Percentiles rank a stretch among this genome's conserved stretches.
These are phyloP conservation scores for Nebria ingens DNA, from an alignment of 1,140 invertebrate genomes.

Conservation along the genomic window DNA sequence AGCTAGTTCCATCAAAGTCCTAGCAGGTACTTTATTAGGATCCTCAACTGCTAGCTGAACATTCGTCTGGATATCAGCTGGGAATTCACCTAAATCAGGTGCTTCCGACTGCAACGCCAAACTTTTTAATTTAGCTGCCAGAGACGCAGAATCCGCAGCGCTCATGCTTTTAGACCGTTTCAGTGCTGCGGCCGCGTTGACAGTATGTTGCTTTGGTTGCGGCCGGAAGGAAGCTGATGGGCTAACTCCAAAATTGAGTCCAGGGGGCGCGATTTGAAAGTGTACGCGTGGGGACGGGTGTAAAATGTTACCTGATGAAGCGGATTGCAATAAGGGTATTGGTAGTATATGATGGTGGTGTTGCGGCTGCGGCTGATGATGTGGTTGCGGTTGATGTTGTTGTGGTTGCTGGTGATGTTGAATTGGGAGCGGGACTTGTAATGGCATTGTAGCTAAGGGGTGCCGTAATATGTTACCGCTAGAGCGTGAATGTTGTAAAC, in stretches of 20 bases:
- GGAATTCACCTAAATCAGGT: slow-evolving; percentile 62
- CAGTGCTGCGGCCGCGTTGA: slow-evolving; percentile 32
- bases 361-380: slow-evolving; percentile 29
- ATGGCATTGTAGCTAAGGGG: slow-evolving; percentile 24
- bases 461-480: slow-evolving; percentile 47
- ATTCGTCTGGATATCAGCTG: slow-evolving; percentile 55
- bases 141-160: slow-evolving; percentile 48
- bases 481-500: slow-evolving; percentile 47
- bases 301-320: slow-evolving; percentile 54
- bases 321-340: slow-evolving; percentile 42
- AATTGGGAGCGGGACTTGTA: not conserved
- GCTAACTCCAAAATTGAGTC: not conserved
- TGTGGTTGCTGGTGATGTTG: slow-evolving; percentile 14
- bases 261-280: slow-evolving; percentile 15
- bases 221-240: slow-evolving; percentile 1
- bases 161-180: slow-evolving; percentile 75
- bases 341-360: slow-evolving; percentile 30
- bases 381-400: slow-evolving; percentile 30
- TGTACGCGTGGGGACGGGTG: slow-evolving; percentile 34
- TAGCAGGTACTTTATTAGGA: slow-evolving; percentile 65
- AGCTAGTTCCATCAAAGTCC: slow-evolving; percentile 74
- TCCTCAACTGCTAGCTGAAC: slow-evolving; percentile 66
- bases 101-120: slow-evolving; percentile 48
- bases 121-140: slow-evolving; percentile 41
- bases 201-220: slow-evolving; percentile 14